Percentiles rank a stretch among this genome's conserved stretches.
Evolutionary conservation across 2,888 invertebrate genomes (phyloP).

Genomic region (Dermolepida albohirtum): DNA sequence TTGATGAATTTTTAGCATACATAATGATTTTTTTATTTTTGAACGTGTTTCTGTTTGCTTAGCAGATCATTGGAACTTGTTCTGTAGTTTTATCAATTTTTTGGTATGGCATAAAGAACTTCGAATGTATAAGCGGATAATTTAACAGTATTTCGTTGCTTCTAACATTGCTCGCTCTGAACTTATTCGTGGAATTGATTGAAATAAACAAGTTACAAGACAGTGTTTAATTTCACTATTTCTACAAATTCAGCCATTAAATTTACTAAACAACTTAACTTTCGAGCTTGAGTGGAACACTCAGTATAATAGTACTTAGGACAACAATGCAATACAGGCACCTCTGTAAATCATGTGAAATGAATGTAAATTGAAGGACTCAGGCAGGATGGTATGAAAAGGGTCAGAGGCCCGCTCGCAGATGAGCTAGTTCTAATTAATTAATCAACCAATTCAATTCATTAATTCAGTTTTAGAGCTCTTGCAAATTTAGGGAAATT

Average conservation of each 20-base stretch:
- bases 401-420: constrained; percentile 57
- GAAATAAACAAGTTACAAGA: too few relatives aligned
- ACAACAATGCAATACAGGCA: constrained; percentile 45
- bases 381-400: constrained; percentile 56
- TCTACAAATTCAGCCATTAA: constrained; percentile 59
- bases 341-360: constrained; percentile 47
- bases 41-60: too few relatives aligned
- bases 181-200: too few relatives aligned
- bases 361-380: constrained; percentile 59
- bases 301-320: constrained; percentile 43
- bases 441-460: constrained; percentile 74
- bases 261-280: constrained; percentile 45
- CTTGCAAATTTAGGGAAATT: constrained; percentile 62
- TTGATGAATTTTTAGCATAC: too few relatives aligned
- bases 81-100: too few relatives aligned
- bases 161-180: too few relatives aligned
- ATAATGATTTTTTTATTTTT: too few relatives aligned
- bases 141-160: too few relatives aligned
- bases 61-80: too few relatives aligned
- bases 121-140: too few relatives aligned
- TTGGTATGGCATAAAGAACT: too few relatives aligned
- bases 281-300: constrained; percentile 49
- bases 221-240: constrained; percentile 51
- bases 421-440: constrained; percentile 70
- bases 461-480: constrained; percentile 65